These are phyloP conservation scores for Chlamydotis undulata DNA, from an alignment of 2,113 vertebrate species.

Conservation along the genomic window DNA sequence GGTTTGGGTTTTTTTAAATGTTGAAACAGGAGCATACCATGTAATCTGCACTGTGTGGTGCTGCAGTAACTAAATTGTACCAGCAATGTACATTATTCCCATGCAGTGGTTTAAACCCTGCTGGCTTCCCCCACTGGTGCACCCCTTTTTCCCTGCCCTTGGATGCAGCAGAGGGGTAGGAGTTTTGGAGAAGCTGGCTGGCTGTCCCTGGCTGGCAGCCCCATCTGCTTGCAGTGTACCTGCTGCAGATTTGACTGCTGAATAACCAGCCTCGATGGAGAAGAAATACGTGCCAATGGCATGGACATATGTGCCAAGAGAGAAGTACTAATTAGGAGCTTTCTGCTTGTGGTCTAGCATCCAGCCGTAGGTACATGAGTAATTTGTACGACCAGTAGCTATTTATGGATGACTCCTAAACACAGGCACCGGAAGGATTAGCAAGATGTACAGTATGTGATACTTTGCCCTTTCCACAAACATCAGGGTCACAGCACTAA, in stretches of 20 bases:
- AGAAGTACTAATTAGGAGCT: not conserved
- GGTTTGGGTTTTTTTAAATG: not conserved
- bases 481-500: not conserved
- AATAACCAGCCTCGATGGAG: not conserved
- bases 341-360: not conserved
- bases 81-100: not conserved
- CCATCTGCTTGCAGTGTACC: not conserved
- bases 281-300: not conserved
- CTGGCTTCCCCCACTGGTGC: not conserved
- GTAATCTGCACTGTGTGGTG: not conserved
- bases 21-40: not conserved
- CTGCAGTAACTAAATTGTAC: not conserved
- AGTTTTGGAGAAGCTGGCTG: not conserved
- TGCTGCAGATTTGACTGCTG: not conserved
- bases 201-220: not conserved
- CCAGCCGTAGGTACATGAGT: not conserved
- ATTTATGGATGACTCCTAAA: not conserved
- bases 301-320: not conserved
- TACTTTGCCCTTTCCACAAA: constrained; percentile 29
- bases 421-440: not conserved
- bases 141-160: too few species aligned
- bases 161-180: not conserved
- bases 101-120: not conserved
- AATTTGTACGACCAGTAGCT: not conserved
- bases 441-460: not conserved